Base-by-base conservation (phyloP, 2,888 invertebrate genomes). In the Drosophila mercatorum region DNA sequence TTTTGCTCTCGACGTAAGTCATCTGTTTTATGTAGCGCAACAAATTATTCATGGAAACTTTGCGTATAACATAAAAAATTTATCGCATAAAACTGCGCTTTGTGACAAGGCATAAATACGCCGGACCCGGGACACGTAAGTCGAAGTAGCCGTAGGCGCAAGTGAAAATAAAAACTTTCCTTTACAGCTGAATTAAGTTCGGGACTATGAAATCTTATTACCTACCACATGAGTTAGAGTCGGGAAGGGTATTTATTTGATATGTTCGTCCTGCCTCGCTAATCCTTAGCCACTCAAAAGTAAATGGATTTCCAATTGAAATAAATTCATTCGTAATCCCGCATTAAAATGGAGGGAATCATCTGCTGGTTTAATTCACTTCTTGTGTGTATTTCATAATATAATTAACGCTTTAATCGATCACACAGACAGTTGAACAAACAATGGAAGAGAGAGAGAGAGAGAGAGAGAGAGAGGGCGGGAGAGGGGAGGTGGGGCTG, bases 1-100 rank as follows among this genome's bases (percentile, higher is more conserved):
- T n/a, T n/a, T n/a, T 26, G 14, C n/a, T n/a, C 26, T 58, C 61
- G 31, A 17, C 34, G 36, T 67, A 59, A 62, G 31, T 72, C 41
- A 40, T 67, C 38, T 71, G 63, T 53, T 81, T 81, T 81, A 86
- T 86, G 79, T 74, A 58, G 71, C 75, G 67, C 69, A 52, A 65
- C 71, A 72, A 79, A 79, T 79, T 68, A 75, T 69, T 22, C 12
- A 46, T 44, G 59, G 68, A 67, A 83, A 84, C 69, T 83, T 86
- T 83, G 31, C 41, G 34, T 69, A 75, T 77, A 61, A 74, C 57
- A 72, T 68, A 71, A 66, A 73, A 68, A 86, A 78, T 68, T 41
- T 71, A 68, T 56, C 52, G 40, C 61, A 76, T 76, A 71, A 68
- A 73, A 73, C 31, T 68, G 62, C 65, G 55, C 44, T 47, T 52